Evolutionary conservation across 2,797 vertebrate genomes (phyloP), one percentile per base, ranked within the genome.

Genomic region (Gadopsis marmoratus): DNA sequence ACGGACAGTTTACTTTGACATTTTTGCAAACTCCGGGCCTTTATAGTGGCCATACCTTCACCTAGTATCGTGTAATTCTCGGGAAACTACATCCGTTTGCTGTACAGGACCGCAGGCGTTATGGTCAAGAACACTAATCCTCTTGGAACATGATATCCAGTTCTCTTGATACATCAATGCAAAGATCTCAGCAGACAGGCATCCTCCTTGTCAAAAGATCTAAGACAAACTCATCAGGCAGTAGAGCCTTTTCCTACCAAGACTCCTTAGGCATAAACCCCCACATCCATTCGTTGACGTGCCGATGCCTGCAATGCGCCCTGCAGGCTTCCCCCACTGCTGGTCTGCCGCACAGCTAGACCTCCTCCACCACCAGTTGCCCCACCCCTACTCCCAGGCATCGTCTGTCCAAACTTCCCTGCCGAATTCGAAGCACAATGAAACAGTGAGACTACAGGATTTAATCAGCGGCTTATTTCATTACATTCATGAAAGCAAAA

Each of bases 291-390:
- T 71, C 50, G 8, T 33, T 58, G 43, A 48, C 29, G 33, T 58
- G 21, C 31, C 37, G 29, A 19, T 48, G 9, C 35, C 70, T 60
- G 14, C 26, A 14, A 16, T 43, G 7, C 7, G 5, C 61, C 61
- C 41, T 53, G 53, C 47, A 71, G 70, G 48, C 55, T 19, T 50
- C 7, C 0, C 29, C 37, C 10, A 51, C 50, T 16, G 35, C 65
- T 61, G 60, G n/a, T 59, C 26, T 43, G 54, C 48, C 61, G 31
- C 74, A 73, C 47, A 70, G 69, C 58, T 41, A 16, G 41, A 67
- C 33, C 6, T 55, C 50, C 26, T 43, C 41, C n/a, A 41, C 13
- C 62, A 61, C 4, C 43, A 17, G 23, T 47, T 31, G n/a, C n/a
- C n/a, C 17, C 7, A 21, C 13, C 13, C 9, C 3, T 35, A 2